Percentiles rank a stretch among this genome's conserved stretches.
These are phyloP conservation scores for Trichomycterus rosablanca DNA, from an alignment of 2,113 vertebrate genomes.

Conservation along the genomic window DNA sequence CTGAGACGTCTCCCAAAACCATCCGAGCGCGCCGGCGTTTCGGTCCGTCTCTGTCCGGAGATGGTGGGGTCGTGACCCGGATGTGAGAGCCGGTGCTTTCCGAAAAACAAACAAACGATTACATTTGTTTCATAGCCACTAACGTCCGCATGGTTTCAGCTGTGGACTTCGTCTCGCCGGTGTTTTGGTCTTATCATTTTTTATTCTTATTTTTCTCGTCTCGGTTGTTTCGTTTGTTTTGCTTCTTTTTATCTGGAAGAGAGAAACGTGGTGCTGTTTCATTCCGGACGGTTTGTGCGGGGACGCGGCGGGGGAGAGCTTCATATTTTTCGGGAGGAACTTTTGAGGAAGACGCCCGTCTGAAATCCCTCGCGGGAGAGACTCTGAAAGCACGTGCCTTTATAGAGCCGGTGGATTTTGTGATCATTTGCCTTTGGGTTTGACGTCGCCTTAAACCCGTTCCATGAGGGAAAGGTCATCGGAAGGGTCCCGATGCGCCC, in stretches of 20 bases:
- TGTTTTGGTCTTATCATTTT: conserved; percentile 23
- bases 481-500: conserved; percentile 29
- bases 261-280: conserved; percentile 32
- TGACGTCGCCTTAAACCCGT: conserved; percentile 69
- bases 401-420: conserved; percentile 49
- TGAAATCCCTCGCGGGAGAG: conserved; percentile 28
- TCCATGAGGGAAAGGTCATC: conserved; percentile 49
- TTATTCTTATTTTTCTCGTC: conserved; percentile 40
- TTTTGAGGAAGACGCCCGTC: conserved; percentile 35
- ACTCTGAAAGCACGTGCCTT: conserved; percentile 60
- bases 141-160: conserved; percentile 38
- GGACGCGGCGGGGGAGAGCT: conserved; percentile 6
- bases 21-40: conserved; percentile 31
- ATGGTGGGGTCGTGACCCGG: conserved; percentile 30
- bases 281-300: too few relatives aligned
- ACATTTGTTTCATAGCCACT: conserved; percentile 39
- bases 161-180: conserved; percentile 25
- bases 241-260: conserved; percentile 25
- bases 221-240: conserved; percentile 32
- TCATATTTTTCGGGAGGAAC: conserved; percentile 37
- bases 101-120: conserved; percentile 4
- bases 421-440: conserved; percentile 59
- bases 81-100: conserved; percentile 61
- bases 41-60: conserved; percentile 27
- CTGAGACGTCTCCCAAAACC: conserved; percentile 33